These are phyloP conservation scores for Thunnus albacares DNA, from an alignment of 2,797 vertebrate genomes.

Conservation along the genomic window DNA sequence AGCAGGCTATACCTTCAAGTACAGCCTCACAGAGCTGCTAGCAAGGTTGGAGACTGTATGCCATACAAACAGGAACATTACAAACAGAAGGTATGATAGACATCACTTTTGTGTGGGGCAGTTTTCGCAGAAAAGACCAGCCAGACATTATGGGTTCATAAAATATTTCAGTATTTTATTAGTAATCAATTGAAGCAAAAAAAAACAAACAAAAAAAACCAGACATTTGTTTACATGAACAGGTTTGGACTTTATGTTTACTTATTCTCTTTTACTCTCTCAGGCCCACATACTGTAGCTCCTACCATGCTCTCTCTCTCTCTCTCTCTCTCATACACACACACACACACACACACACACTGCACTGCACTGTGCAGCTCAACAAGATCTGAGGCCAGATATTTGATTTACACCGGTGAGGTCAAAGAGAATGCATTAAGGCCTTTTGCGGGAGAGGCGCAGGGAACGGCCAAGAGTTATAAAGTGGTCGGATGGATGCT, in stretches of 20 bases:
- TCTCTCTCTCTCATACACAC: neutral
- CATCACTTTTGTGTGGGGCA: neutral
- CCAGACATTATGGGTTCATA: neutral
- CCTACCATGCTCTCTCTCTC: neutral
- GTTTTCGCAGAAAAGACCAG: neutral
- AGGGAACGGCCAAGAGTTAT: constrained; percentile 77
- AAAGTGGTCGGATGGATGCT: constrained; percentile 81
- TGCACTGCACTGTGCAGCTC: constrained; percentile 38
- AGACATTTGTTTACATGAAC: neutral
- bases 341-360: constrained; percentile 45
- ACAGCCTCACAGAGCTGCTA: neutral
- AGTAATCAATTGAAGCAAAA: neutral
- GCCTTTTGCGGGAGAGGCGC: constrained; percentile 74
- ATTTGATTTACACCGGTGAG: constrained; percentile 82
- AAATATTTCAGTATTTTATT: neutral
- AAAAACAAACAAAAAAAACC: neutral
- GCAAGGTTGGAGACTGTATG: neutral
- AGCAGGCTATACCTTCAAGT: too few relatives aligned
- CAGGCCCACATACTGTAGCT: constrained; percentile 5
- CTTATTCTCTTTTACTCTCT: constrained; percentile 1
- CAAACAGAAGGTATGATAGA: constrained; percentile 5
- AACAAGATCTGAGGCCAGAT: constrained; percentile 76
- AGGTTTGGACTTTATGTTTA: neutral
- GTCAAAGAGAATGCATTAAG: constrained; percentile 88
- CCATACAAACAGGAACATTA: too few relatives aligned